A percentile compares a stretch with the other conserved stretches of the same genome.
Conservation (phyloP, 2,113 vertebrate genomes). For the Rhinoptilus africanus region DNA sequence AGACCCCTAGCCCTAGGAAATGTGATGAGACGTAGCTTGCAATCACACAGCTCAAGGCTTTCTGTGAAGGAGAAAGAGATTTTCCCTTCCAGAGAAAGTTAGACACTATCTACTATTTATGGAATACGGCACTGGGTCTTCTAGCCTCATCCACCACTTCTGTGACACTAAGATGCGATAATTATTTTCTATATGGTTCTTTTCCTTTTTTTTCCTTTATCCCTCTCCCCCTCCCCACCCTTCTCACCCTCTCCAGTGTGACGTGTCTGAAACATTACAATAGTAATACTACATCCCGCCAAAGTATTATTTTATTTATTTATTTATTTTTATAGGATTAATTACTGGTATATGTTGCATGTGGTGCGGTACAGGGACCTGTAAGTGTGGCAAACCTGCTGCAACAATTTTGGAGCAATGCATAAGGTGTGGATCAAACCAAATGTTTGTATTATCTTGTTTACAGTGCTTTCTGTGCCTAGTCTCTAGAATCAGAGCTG, state of each 20-base stretch:
- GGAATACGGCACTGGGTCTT: neutral
- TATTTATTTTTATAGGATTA: neutral
- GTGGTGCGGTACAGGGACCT: neutral
- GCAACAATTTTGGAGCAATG: neutral
- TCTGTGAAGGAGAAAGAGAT: neutral
- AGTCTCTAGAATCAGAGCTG: neutral
- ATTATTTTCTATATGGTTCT: neutral
- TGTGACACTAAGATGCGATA: neutral
- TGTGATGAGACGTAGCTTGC: neutral
- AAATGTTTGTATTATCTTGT: neutral
- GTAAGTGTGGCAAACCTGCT: neutral
- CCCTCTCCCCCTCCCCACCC: too few relatives aligned
- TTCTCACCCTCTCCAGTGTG: neutral
- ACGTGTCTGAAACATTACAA: neutral
- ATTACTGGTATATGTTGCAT: neutral
- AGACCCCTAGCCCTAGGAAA: neutral
- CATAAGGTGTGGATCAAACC: rapidly evolving
- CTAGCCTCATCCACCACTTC: neutral
- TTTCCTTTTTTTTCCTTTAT: neutral
- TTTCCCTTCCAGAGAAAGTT: neutral
- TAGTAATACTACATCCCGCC: neutral
- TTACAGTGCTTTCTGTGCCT: neutral
- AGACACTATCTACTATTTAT: neutral
- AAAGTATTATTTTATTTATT: neutral
- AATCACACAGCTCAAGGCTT: neutral